Conservation (phyloP, 1,140 invertebrate genomes). For the Drosophila repletoides region DNA sequence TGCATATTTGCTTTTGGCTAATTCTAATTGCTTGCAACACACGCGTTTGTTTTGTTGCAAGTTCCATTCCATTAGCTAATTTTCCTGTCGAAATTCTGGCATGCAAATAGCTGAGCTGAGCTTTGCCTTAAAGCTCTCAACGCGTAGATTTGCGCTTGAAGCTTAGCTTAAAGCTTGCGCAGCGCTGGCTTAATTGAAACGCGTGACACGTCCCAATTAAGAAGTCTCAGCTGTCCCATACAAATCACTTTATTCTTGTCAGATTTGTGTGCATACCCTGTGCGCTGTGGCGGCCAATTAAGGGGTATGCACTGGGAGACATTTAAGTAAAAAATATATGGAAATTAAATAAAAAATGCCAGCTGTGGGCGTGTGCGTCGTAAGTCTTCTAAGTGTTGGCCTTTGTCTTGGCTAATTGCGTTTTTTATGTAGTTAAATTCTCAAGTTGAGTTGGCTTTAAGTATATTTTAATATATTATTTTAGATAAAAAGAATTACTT, state of each 20-base stretch:
- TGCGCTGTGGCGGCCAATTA: not conserved
- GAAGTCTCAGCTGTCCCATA: not conserved
- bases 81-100: not conserved
- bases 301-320: not conserved
- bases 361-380: too few species aligned
- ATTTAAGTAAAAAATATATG: too few species aligned
- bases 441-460: too few species aligned
- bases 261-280: slow-evolving; percentile 15
- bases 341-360: too few species aligned
- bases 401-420: too few species aligned
- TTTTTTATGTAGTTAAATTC: too few species aligned
- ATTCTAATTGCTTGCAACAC: slow-evolving; percentile 39
- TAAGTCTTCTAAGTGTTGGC: too few species aligned
- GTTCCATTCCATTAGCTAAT: too few species aligned
- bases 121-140: slow-evolving; percentile 15
- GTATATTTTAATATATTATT: too few species aligned
- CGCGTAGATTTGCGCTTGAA: not conserved
- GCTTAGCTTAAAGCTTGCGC: slow-evolving; percentile 19
- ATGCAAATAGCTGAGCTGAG: slow-evolving; percentile 19
- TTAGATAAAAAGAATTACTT: too few species aligned
- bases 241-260: slow-evolving; percentile 32
- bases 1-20: slow-evolving; percentile 17
- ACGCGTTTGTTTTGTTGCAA: slow-evolving; percentile 21
- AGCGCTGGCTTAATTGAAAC: slow-evolving; percentile 45
- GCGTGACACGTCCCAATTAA: slow-evolving; percentile 54